phyloP scores from a whole-genome alignment of 1,140 invertebrate species.

The Yoshiicerus persimilis region DNA sequence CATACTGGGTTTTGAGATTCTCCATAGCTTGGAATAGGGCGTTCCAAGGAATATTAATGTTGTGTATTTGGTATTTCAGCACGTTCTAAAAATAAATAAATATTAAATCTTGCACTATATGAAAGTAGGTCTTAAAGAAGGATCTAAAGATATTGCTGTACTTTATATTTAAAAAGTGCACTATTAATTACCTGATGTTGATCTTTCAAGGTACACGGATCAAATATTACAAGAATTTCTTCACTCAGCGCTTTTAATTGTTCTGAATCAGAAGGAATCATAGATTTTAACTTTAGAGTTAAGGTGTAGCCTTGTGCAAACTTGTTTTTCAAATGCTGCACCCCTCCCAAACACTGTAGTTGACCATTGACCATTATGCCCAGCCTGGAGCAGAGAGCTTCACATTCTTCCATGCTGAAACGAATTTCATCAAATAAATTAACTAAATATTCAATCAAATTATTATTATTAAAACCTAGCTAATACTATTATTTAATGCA shows the following conservation, averaged over 20 bases:
- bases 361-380: constrained; percentile 57
- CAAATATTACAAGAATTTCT: constrained; percentile 36
- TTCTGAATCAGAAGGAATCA: background rate
- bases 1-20: constrained; percentile 52
- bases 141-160: background rate
- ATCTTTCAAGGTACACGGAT: constrained; percentile 45
- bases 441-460: background rate
- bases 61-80: constrained; percentile 60
- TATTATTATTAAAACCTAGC: background rate
- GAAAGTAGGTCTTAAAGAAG: background rate
- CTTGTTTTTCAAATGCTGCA: constrained; percentile 56
- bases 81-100: constrained; percentile 55
- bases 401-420: constrained; percentile 56
- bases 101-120: background rate
- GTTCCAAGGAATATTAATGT: constrained; percentile 55
- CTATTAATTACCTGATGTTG: constrained; percentile 48
- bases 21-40: constrained; percentile 62
- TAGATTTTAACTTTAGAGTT: constrained; percentile 53
- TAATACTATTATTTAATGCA: too few species aligned
- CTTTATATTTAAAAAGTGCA: too few species aligned
- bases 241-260: background rate
- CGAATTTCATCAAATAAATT: background rate
- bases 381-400: constrained; percentile 55
- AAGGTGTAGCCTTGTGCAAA: constrained; percentile 63
- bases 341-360: constrained; percentile 54